phyloP scores from a whole-genome alignment of 2,888 invertebrate genomes.

The Steinernema hermaphroditum region DNA sequence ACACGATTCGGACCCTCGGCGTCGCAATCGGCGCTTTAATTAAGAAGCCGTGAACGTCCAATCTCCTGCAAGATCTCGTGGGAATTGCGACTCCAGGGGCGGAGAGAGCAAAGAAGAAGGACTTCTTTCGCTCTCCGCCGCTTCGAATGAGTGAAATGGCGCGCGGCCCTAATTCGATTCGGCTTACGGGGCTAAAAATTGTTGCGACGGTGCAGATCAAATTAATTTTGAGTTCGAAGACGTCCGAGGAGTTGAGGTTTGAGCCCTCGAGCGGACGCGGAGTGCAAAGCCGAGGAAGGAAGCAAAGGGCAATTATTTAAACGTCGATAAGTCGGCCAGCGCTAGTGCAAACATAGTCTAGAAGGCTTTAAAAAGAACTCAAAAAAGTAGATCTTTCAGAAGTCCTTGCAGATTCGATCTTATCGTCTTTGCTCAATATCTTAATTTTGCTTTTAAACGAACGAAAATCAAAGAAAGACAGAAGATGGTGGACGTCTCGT shows the following conservation, averaged over 20 bases:
- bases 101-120: background rate
- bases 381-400: too few relatives aligned
- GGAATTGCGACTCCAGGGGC: background rate
- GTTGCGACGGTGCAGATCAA: background rate
- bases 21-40: background rate
- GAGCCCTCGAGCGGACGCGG: background rate
- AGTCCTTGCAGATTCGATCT: too few relatives aligned
- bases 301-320: background rate
- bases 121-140: background rate
- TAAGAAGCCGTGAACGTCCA: slow-evolving; percentile 1
- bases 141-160: slow-evolving; percentile 17
- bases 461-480: too few relatives aligned
- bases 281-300: too few relatives aligned
- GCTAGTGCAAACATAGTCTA: too few relatives aligned
- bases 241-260: background rate
- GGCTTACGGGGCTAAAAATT: background rate
- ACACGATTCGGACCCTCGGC: background rate
- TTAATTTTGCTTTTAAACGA: too few relatives aligned
- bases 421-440: background rate
- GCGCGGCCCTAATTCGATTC: slow-evolving; percentile 4
- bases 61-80: slow-evolving; percentile 16
- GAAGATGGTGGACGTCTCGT: too few relatives aligned
- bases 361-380: too few relatives aligned
- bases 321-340: background rate
- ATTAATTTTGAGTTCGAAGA: background rate